These are phyloP conservation scores for Sciurus carolinensis DNA, from an alignment of 2,797 vertebrate species.

Conservation along the genomic window DNA sequence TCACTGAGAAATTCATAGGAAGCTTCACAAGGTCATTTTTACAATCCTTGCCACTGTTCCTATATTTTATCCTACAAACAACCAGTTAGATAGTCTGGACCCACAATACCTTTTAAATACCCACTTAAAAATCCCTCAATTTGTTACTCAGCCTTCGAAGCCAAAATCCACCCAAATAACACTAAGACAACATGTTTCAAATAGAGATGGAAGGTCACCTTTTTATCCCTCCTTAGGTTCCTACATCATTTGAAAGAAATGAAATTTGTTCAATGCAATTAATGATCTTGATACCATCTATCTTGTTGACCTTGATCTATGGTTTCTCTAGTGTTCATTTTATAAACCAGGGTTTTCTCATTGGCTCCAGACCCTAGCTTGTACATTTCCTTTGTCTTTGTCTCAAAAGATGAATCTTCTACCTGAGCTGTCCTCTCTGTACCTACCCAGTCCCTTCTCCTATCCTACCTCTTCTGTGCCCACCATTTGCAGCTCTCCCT, in stretches of 20 bases:
- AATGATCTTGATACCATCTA: not conserved
- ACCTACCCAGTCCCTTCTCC: not conserved
- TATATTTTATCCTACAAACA: not conserved
- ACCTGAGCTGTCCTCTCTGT: not conserved
- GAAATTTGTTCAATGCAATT: not conserved
- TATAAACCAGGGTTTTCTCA: not conserved
- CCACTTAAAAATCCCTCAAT: not conserved
- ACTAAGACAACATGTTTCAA: conserved; percentile 2
- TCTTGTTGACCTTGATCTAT: not conserved
- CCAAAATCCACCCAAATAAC: not conserved
- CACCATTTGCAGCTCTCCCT: not conserved
- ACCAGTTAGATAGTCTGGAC: not conserved
- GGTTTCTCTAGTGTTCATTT: not conserved
- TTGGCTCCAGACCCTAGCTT: not conserved
- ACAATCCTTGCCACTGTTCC: not conserved
- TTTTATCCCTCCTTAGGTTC: not conserved
- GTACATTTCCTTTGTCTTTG: not conserved
- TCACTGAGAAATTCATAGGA: accelerated
- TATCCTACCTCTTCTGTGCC: not conserved
- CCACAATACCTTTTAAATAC: not conserved
- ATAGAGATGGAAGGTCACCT: not conserved
- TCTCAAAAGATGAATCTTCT: not conserved
- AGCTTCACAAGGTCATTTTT: not conserved
- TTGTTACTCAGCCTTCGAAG: not conserved
- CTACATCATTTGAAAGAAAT: not conserved